Conservation (phyloP, 53 echinoderm and acorn worm species). For the Hippasteria phrygiana region DNA sequence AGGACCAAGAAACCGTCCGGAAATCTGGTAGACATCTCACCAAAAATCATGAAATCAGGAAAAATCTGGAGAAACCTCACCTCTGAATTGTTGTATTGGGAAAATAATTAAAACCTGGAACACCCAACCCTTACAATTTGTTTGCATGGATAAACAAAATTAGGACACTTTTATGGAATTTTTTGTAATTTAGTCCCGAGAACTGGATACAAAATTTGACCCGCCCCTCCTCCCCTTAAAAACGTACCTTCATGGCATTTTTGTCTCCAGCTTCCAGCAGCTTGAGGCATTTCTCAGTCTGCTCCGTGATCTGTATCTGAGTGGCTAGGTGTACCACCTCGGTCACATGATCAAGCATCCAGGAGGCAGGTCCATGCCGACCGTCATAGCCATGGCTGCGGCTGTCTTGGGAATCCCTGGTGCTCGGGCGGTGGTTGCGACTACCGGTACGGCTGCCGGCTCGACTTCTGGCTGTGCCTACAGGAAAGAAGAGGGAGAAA, state of each 20-base stretch:
- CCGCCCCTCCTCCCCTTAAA: no score
- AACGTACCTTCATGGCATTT: slow-evolving; percentile 76
- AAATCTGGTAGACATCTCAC: no score
- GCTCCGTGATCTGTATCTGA: slow-evolving; percentile 94
- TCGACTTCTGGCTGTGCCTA: slow-evolving; percentile 68
- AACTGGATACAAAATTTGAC: no score
- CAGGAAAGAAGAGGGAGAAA: neutral
- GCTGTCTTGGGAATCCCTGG: slow-evolving; percentile 75
- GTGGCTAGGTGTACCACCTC: slow-evolving; percentile 93
- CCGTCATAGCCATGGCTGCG: slow-evolving; percentile 27
- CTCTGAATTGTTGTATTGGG: no score
- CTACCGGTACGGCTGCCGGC: slow-evolving; percentile 79
- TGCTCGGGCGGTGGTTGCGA: slow-evolving; percentile 64
- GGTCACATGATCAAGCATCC: slow-evolving; percentile 96
- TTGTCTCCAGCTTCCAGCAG: slow-evolving; percentile 84
- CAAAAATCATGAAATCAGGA: no score
- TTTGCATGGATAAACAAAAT: no score
- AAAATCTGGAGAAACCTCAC: no score
- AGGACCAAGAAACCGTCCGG: no score
- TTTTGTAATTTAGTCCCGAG: no score
- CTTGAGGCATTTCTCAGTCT: slow-evolving; percentile 89
- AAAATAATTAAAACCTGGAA: no score
- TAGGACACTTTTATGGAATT: no score
- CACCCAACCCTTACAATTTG: no score
- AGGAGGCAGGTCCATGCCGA: slow-evolving; percentile 61